Evolutionary conservation across 2,797 vertebrate genomes (phyloP).

Genomic region (Ambastaia sidthimunki): DNA sequence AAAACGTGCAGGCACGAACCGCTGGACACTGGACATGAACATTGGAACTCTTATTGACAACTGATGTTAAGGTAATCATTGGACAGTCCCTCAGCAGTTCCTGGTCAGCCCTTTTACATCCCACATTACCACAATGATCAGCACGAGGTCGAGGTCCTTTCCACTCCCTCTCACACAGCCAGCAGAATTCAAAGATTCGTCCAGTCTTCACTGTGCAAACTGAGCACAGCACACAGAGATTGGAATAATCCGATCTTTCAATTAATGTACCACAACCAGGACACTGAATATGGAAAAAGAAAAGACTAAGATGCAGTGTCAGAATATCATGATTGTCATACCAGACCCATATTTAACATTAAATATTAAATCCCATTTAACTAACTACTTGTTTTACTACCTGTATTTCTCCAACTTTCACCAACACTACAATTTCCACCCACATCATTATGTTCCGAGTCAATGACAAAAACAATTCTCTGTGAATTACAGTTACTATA

Average conservation of each 20-base stretch:
- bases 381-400: too few relatives aligned
- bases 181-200: conserved; percentile 19
- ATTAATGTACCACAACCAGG: conserved; percentile 1
- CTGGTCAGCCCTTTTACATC: conserved; percentile 2
- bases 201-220: background rate
- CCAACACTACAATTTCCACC: too few relatives aligned
- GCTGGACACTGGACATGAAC: background rate
- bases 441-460: too few relatives aligned
- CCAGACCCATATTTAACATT: background rate
- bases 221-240: conserved; percentile 16
- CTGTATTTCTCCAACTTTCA: too few relatives aligned
- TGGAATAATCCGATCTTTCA: background rate
- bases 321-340: background rate
- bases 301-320: background rate
- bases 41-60: background rate
- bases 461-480: too few relatives aligned
- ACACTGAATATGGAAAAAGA: background rate
- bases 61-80: background rate
- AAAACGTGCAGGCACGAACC: conserved; percentile 1
- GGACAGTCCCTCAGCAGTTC: background rate
- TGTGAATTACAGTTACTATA: too few relatives aligned
- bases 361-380: too few relatives aligned
- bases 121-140: conserved; percentile 14
- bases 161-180: conserved; percentile 19
- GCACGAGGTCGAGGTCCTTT: conserved; percentile 5